Evolutionary conservation across 30 jellyfish, hydroid and myxozoan genomes (phyloP), one percentile per base, ranked within the genome.

Genomic region (Rhopilema esculentum): DNA sequence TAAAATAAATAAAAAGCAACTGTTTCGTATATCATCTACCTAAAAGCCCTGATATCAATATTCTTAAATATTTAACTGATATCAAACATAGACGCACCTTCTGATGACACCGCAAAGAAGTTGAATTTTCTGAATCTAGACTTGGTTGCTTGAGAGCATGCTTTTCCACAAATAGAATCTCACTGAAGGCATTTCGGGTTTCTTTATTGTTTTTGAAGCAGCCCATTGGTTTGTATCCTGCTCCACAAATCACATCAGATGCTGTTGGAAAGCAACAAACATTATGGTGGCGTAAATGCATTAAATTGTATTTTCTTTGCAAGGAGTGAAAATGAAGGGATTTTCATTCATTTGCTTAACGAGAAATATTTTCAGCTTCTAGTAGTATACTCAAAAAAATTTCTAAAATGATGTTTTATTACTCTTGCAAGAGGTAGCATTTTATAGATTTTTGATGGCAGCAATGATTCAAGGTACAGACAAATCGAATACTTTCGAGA

Each of bases 241-340:
- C 27, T 27, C 49, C 65, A 79, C 92, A 84, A 1, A 86, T 57
- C 21, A 80, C 92, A 84, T 84, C 92, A 9, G 87, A 72, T 18
- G 81, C 57, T 40, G 57, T 40, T 40, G 57, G 57, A 40, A 12
- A 40, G 57, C n/a, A n/a, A n/a, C n/a, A n/a, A 40, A 40, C 9
- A 2, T 40, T 6, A 40, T 40, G n/a, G n/a, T n/a, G n/a, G n/a
- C n/a, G n/a, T n/a, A n/a, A n/a, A n/a, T n/a, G n/a, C n/a, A n/a
- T n/a, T n/a, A n/a, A n/a, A n/a, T n/a, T n/a, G n/a, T n/a, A n/a
- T n/a, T n/a, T n/a, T n/a, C n/a, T n/a, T n/a, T n/a, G n/a, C n/a
- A n/a, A n/a, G n/a, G n/a, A n/a, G n/a, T n/a, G n/a, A n/a, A n/a
- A n/a, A n/a, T n/a, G n/a, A n/a, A n/a, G n/a, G n/a, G n/a, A n/a